These are phyloP conservation scores for Thereva unica DNA, from an alignment of 2,888 invertebrate genomes.

Conservation along the genomic window DNA sequence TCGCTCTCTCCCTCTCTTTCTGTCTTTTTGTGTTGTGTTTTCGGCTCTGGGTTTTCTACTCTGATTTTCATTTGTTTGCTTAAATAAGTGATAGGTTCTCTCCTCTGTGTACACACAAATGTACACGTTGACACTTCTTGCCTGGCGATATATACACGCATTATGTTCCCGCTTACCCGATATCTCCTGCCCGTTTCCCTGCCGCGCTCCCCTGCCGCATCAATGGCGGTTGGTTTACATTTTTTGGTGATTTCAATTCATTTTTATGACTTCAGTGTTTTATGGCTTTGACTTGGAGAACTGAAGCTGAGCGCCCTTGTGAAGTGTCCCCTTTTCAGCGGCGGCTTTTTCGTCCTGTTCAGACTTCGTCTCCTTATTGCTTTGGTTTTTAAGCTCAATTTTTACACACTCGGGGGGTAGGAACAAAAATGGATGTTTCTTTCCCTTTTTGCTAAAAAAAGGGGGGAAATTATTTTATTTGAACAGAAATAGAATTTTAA, in stretches of 20 bases:
- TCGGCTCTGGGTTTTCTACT: conserved; percentile 9
- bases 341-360: not conserved
- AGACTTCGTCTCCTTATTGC: no score
- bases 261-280: conserved; percentile 32
- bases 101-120: conserved; percentile 29
- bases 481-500: no score
- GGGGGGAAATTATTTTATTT: no score
- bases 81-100: conserved; percentile 33
- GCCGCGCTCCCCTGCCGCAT: not conserved
- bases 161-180: not conserved
- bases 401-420: no score
- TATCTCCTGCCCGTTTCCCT: not conserved
- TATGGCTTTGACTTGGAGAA: conserved; percentile 20
- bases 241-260: conserved; percentile 30
- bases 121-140: conserved; percentile 20
- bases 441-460: no score
- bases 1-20: no score
- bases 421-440: no score
- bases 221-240: not conserved
- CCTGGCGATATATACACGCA: not conserved
- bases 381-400: no score
- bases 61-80: conserved; percentile 35
- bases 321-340: conserved; percentile 7
- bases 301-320: conserved; percentile 27
- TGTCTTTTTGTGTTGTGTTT: not conserved